Conservation (phyloP, 23 tunicate genomes). For the Trididemnum miniatum region DNA sequence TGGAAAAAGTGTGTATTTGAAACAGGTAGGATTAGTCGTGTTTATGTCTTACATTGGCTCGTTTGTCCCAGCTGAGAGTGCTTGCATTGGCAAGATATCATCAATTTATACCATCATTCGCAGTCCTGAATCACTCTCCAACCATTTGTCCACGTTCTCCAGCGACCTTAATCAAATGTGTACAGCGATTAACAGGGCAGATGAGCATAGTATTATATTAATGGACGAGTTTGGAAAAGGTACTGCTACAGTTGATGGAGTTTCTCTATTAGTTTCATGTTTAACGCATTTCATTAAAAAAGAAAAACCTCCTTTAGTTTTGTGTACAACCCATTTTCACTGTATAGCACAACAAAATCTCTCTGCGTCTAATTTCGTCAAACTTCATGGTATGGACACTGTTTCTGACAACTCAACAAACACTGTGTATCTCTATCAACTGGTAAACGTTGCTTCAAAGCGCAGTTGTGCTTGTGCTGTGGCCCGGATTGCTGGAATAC, state of each 20-base stretch:
- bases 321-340: conserved; percentile 85
- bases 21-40: conserved; percentile 76
- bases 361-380: conserved; percentile 26
- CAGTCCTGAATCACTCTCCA: conserved; percentile 60
- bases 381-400: conserved; percentile 65
- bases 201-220: conserved; percentile 43
- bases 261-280: conserved; percentile 54
- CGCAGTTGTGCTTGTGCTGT: conserved; percentile 58
- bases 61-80: conserved; percentile 82
- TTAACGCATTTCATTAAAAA: conserved; percentile 49
- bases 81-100: conserved; percentile 44
- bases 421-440: conserved; percentile 63
- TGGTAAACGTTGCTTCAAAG: conserved; percentile 57
- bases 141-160: conserved; percentile 77
- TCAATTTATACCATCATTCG: conserved; percentile 57
- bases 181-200: conserved; percentile 33
- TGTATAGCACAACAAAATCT: conserved; percentile 49
- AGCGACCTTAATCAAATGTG: conserved; percentile 60
- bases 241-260: conserved; percentile 85
- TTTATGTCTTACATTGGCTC: conserved; percentile 87
- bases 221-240: conserved; percentile 97
- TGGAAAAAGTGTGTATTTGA: conserved; percentile 94
- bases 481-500: conserved; percentile 69
- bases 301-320: conserved; percentile 45
- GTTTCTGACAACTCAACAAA: conserved; percentile 19